phyloP scores from a whole-genome alignment of 2,113 vertebrate genomes.

The Dascyllus trimaculatus region DNA sequence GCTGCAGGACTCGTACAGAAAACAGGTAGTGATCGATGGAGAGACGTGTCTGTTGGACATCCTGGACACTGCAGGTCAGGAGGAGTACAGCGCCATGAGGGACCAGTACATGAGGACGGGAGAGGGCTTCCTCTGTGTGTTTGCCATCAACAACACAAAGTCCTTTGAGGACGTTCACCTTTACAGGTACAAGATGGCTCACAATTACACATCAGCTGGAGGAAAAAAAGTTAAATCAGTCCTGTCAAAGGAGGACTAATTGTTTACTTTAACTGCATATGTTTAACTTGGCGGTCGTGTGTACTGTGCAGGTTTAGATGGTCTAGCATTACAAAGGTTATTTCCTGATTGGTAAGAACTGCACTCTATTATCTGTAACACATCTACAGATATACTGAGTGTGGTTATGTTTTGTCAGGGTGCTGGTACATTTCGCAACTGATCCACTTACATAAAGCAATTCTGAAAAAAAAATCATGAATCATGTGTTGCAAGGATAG shows the following conservation, averaged over 20 bases:
- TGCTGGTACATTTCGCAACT: no score
- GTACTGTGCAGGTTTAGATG: neutral
- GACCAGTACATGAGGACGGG: slow-evolving; percentile 92
- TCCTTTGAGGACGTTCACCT: slow-evolving; percentile 90
- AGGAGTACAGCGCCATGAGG: slow-evolving; percentile 89
- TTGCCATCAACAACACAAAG: slow-evolving; percentile 90
- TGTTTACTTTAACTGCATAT: neutral
- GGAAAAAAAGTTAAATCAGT: neutral
- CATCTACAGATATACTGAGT: neutral
- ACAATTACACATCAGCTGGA: neutral
- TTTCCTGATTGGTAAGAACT: slow-evolving; percentile 37
- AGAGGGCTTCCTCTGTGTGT: slow-evolving; percentile 92
- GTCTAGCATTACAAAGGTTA: neutral
- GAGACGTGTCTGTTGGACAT: slow-evolving; percentile 88
- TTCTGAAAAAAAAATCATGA: no score
- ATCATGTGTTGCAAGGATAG: no score
- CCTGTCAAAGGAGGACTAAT: no score
- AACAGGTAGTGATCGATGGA: slow-evolving; percentile 87
- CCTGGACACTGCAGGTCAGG: slow-evolving; percentile 87
- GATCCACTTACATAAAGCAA: no score
- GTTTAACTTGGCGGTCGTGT: neutral
- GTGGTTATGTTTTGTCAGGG: neutral
- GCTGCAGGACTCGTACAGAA: slow-evolving; percentile 85
- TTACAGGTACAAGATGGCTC: slow-evolving; percentile 81
- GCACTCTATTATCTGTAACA: neutral